Evolutionary conservation across 2,888 invertebrate species (phyloP).

Genomic region (Apodemia duryi): DNA sequence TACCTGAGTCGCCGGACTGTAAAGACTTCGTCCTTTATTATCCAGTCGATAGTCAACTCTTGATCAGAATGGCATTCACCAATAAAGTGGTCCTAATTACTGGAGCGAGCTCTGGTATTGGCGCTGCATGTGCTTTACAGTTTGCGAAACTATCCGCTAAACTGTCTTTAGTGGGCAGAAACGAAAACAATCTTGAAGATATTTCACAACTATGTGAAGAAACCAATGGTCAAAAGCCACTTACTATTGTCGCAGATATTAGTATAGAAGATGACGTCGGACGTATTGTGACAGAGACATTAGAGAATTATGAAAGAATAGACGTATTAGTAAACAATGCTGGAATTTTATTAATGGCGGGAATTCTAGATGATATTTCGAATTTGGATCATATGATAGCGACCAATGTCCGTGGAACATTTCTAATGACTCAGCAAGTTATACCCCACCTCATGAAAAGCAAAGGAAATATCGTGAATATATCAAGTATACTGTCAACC

Average conservation of each 20-base stretch:
- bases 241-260: constrained; percentile 52
- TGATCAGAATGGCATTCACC: constrained; percentile 54
- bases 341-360: constrained; percentile 44
- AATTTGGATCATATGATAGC: constrained; percentile 50
- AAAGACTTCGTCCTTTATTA: constrained; percentile 21
- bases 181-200: constrained; percentile 47
- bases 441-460: constrained; percentile 47
- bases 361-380: constrained; percentile 39
- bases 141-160: constrained; percentile 53
- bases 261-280: constrained; percentile 46
- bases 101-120: constrained; percentile 64
- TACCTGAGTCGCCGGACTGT: constrained; percentile 18
- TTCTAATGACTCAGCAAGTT: constrained; percentile 46
- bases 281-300: constrained; percentile 47
- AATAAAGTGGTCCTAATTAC: constrained; percentile 62
- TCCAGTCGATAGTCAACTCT: constrained; percentile 32
- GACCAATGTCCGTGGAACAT: constrained; percentile 57
- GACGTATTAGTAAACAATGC: constrained; percentile 61
- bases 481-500: constrained; percentile 53
- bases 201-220: constrained; percentile 48
- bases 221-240: constrained; percentile 43
- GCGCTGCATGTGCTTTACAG: constrained; percentile 51
- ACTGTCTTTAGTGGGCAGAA: constrained; percentile 52
- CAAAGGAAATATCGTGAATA: constrained; percentile 56
- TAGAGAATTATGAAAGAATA: constrained; percentile 45